Base-by-base conservation (phyloP, 2,797 vertebrate species). In the Lophura swinhoii region DNA sequence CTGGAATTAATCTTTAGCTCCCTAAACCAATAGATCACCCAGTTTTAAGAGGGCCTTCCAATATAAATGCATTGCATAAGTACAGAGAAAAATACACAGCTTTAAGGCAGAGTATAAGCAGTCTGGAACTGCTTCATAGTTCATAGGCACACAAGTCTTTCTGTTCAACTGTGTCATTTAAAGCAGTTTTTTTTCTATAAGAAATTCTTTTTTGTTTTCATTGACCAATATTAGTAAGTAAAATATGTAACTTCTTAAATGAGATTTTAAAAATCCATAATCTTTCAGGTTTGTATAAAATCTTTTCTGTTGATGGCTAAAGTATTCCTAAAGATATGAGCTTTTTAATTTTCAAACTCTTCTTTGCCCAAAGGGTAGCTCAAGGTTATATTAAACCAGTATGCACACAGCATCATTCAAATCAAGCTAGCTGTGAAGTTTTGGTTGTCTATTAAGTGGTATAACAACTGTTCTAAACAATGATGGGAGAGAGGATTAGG, bases 1-100 rank as follows among this genome's bases (percentile, higher is more conserved):
- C 94, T 95, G 84, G 91, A 94, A 90, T 89, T 95, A 94, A 90
- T 96, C 12, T 56, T 84, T 88, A 92, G 79, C 64, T 94, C 94
- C 89, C 84, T 96, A 94, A 96, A 91, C 91, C 91, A 96, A 94
- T 84, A 95, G 81, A 93, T 96, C 90, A 95, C 87, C 74, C 91
- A 93, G 69, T 93, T 93, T 97, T 91, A 94, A 94, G 88, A 94
- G 63, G 22, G 46, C 39, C n/a, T 94, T 96, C 89, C 86, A 88
- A 28, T 87, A 88, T 62, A 88, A 96, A 86, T 96, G 75, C 74
- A 44, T 96, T 89, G 59, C 79, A 87, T 85, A 96, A 93, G 74
- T 81, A 78, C 74, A 75, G 33, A 72, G 82, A 86, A 91, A 87
- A 91, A 92, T 79, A 83, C 83, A 94, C 37, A 88, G 72, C 75